Conservation (phyloP, 2,113 vertebrate genomes). For the Alethe diademata region DNA sequence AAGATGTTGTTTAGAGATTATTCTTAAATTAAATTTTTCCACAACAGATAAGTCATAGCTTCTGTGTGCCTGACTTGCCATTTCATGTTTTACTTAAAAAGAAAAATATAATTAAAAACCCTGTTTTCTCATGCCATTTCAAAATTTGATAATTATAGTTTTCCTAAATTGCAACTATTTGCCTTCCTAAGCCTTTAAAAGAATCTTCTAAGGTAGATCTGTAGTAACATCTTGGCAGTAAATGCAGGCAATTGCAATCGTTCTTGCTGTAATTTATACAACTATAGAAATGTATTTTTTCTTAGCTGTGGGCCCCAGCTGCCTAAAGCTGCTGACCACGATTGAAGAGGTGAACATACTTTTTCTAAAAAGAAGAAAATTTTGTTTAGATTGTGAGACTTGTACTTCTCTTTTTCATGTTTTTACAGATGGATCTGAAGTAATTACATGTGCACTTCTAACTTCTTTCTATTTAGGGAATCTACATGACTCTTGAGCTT, state of each 20-base stretch:
- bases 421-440: conserved; percentile 1
- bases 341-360: neutral
- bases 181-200: conserved; percentile 3
- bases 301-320: conserved; percentile 17
- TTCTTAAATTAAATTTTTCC: conserved; percentile 12
- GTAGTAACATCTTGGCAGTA: neutral
- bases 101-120: neutral
- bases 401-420: neutral
- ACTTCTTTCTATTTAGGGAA: neutral
- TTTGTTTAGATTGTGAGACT: conserved; percentile 8
- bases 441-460: neutral
- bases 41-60: neutral
- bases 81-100: neutral
- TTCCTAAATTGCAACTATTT: conserved; percentile 21
- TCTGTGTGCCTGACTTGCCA: neutral
- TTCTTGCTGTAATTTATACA: conserved; percentile 34
- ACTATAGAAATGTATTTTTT: conserved; percentile 7
- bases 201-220: conserved; percentile 18
- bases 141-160: conserved; percentile 28
- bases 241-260: neutral
- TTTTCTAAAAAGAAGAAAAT: neutral
- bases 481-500: neutral
- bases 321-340: neutral
- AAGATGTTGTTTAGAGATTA: neutral
- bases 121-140: neutral